Evolutionary conservation across 1,140 invertebrate genomes (phyloP), one percentile per base, ranked within the genome.

Genomic region (Dinothrombium tinctorium): DNA sequence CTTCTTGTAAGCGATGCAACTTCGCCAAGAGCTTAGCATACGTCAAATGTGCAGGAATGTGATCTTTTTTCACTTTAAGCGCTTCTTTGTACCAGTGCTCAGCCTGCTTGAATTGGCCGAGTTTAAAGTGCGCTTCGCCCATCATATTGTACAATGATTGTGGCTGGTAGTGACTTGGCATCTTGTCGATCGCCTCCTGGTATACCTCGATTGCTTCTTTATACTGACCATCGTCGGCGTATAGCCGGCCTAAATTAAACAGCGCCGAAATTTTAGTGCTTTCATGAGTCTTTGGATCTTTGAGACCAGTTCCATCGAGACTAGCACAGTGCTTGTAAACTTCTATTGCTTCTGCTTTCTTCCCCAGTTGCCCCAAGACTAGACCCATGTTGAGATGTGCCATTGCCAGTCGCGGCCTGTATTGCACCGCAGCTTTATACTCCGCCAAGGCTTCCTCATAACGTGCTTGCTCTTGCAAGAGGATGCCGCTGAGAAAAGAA

Each of bases 301-400:
- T 80, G 4, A 94, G 67, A 3, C 76, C 74, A 2, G 73, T 68
- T 0, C 81, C 82, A 50, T 89, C 81, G 24, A 90, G 63, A 24
- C 72, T 69, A 6, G 78, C 71, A 48, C 82, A 87, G 37, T 76
- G 68, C 20, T 72, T 62, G 36, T 90, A 72, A 33, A 81, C 53
- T 56, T 74, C 69, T 25, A 74, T 74, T 9, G 86, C 87, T 54
- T 89, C 81, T 35, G 74, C 68, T 47, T 72, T 70, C 33, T 75
- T 65, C 9, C 82, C 83, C 36, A 79, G 64, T 7, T 76, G 69
- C 47, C 78, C 74, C 45, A 87, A 64, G 19, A 84, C 74, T 45
- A 83, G 73, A 2, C 83, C 89, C 50, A 92, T 66, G 55, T 92
- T 94, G 42, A 94, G 71, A 61, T 94, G 83, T 29, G 87, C 89